Evolutionary conservation across 2,113 vertebrate genomes (phyloP).

Genomic region (Gnathonemus echidnorhynchus): DNA sequence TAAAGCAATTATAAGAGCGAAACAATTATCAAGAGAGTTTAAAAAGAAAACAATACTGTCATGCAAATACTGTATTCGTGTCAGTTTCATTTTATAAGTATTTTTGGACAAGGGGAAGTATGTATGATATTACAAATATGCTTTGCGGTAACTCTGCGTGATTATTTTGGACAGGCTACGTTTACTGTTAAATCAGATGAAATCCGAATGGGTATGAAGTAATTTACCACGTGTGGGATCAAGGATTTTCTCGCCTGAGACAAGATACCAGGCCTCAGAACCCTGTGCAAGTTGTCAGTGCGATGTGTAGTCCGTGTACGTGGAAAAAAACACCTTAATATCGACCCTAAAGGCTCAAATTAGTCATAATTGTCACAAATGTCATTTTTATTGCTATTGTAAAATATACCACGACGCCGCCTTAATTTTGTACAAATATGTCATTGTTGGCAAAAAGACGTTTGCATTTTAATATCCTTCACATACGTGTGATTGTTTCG

Average conservation of each 20-base stretch:
- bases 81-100: background rate
- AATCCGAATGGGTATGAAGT: background rate
- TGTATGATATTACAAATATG: background rate
- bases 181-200: background rate
- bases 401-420: background rate
- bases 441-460: background rate
- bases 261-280: background rate
- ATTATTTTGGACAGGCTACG: background rate
- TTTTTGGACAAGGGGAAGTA: background rate
- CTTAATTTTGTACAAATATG: background rate
- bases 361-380: background rate
- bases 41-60: background rate
- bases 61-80: background rate
- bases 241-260: background rate
- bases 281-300: background rate
- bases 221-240: background rate
- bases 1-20: background rate
- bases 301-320: background rate
- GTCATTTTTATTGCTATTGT: background rate
- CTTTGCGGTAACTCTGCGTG: background rate
- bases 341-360: background rate
- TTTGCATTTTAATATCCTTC: background rate
- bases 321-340: background rate
- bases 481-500: background rate
- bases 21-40: background rate